Base-by-base conservation (phyloP, 2,888 invertebrate species). In the Patella pellucida region DNA sequence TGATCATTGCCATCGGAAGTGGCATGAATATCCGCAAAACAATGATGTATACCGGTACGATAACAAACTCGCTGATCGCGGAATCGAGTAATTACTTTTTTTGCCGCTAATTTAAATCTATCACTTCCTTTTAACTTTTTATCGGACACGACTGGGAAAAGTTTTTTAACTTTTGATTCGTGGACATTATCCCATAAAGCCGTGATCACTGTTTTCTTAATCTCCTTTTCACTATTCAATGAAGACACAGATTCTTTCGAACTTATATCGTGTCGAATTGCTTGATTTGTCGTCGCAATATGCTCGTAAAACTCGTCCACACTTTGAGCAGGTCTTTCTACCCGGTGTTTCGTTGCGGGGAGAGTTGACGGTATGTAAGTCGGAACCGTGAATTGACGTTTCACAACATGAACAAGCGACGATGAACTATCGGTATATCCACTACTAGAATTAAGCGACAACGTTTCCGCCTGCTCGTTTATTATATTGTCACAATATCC, bases 31-130 rank as follows among this genome's bases (percentile, higher is more conserved):
- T 62, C 62, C 19, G 62, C 62, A 19, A 23, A 23, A 62, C 62
- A 62, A 62, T 62, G 62, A 62, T 62, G 62, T 12, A 62, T 23
- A 62, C 62, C 62, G 23, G 62, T 62, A 19, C 62, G 62, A 62
- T 62, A 62, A 19, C 62, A 62, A 12, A 62, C 14, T 23, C 62
- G 62, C 14, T 62, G 62, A 62, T 62, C 62, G 0, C 62, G 62
- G 14, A 62, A 62, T 23, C 62, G 19, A 62, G 62, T 23, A 3
- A 62, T 62, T 3, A 62, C 62, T 19, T 62, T 62, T 23, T 62
- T 62, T 23, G 62, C 62, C 19, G 12, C 62, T 23, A 62, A 11
- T 62, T 62, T 62, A 19, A 62, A 62, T 11, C 62, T 19, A 19
- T 23, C 62, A 23, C 62, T 23, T 23, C 19, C 19, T 9, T 23